Percentiles rank a stretch among this genome's conserved stretches.
Evolutionary conservation across 2,888 invertebrate species (phyloP).

Genomic region (Cheilosia grossa): DNA sequence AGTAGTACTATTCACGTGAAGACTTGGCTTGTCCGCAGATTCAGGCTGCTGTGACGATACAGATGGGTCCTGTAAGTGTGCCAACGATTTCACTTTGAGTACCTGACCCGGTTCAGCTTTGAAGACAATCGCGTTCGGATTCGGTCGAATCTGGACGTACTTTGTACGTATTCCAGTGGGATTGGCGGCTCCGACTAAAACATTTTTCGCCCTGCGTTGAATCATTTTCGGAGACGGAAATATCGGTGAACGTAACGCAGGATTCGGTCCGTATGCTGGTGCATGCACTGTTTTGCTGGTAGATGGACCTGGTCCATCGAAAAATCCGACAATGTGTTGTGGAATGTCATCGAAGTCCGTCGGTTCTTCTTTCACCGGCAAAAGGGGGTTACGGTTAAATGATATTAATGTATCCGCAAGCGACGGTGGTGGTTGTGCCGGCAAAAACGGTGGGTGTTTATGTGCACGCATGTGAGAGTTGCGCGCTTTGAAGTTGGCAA

Average conservation of each 20-base stretch:
- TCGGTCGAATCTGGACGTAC: constrained; percentile 33
- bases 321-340: constrained; percentile 35
- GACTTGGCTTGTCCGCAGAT: constrained; percentile 35
- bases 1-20: constrained; percentile 21
- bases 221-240: constrained; percentile 36
- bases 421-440: constrained; percentile 49
- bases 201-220: constrained; percentile 7
- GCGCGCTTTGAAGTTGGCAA: constrained; percentile 78
- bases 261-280: constrained; percentile 1
- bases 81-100: constrained; percentile 48
- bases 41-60: constrained; percentile 68
- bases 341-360: constrained; percentile 52
- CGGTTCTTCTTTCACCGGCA: constrained; percentile 56
- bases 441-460: constrained; percentile 71
- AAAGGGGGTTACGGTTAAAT: constrained; percentile 37
- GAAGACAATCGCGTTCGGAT: constrained; percentile 1
- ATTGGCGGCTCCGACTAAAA: neutral
- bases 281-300: constrained; percentile 17
- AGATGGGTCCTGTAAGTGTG: constrained; percentile 65
- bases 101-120: constrained; percentile 40
- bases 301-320: constrained; percentile 28
- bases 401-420: constrained; percentile 43
- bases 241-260: neutral
- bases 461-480: constrained; percentile 80
- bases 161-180: constrained; percentile 53